A percentile compares a stretch with the other conserved stretches of the same genome.
phyloP scores from a whole-genome alignment of 2,888 invertebrate genomes.

The Euproctis similis region DNA sequence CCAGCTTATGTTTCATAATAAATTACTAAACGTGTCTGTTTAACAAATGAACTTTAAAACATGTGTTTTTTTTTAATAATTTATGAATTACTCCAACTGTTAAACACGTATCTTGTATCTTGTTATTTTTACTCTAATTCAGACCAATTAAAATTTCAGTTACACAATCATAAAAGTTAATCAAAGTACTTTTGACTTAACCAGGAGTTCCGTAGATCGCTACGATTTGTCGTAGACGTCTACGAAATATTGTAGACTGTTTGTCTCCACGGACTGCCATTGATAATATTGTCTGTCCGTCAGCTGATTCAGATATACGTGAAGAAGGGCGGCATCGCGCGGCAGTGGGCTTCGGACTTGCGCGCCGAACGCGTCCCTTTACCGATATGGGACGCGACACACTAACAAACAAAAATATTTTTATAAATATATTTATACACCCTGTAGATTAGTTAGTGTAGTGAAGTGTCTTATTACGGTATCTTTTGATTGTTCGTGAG shows the following conservation, averaged over 20 bases:
- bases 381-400: conserved; percentile 13
- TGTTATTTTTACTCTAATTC: no score
- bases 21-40: no score
- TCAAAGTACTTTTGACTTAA: no score
- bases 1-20: no score
- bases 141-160: no score
- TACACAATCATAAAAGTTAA: no score
- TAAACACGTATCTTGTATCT: no score
- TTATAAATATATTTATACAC: conserved; percentile 27
- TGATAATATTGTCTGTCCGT: conserved; percentile 1
- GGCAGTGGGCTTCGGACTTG: conserved; percentile 20
- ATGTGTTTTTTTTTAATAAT: no score
- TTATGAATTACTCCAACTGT: no score
- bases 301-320: conserved; percentile 6
- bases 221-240: background rate
- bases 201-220: no score
- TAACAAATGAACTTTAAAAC: no score
- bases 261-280: conserved; percentile 3
- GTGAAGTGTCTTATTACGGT: conserved; percentile 27
- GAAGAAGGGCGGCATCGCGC: conserved; percentile 9
- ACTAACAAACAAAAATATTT: conserved; percentile 26
- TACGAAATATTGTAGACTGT: conserved; percentile 5
- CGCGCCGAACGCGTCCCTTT: conserved; percentile 20
- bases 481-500: conserved; percentile 23
- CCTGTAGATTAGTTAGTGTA: conserved; percentile 26